Percentiles rank a stretch among this genome's conserved stretches.
These are phyloP conservation scores for Macrotrachela quadricornifera DNA, from an alignment of 1,140 invertebrate species.

Conservation along the genomic window DNA sequence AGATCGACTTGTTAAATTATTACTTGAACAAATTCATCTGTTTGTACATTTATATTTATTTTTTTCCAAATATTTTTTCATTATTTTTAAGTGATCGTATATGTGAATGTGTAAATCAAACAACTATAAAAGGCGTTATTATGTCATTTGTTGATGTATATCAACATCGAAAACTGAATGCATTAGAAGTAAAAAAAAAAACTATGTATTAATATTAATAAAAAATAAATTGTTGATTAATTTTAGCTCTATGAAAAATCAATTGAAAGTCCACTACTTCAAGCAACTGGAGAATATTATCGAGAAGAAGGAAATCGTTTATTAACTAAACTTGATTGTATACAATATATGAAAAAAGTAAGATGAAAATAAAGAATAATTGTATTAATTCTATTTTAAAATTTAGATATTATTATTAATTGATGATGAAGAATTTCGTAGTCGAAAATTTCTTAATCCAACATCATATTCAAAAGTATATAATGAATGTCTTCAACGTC, in stretches of 20 bases:
- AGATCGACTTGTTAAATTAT: constrained; percentile 43
- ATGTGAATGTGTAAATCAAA: constrained; percentile 40
- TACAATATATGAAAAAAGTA: constrained; percentile 64
- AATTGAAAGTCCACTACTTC: constrained; percentile 62
- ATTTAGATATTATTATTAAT: background rate
- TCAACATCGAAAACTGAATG: constrained; percentile 39
- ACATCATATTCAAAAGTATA: constrained; percentile 46
- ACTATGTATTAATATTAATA: no score
- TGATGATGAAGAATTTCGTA: constrained; percentile 61
- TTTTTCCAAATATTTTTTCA: no score
- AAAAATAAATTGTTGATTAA: background rate
- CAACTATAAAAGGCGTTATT: constrained; percentile 58
- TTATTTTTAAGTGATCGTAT: constrained; percentile 39
- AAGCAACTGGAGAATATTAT: constrained; percentile 54
- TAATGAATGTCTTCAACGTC: constrained; percentile 52
- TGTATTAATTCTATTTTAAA: background rate
- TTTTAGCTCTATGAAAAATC: constrained; percentile 61
- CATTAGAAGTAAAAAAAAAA: constrained; percentile 15
- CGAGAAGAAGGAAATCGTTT: constrained; percentile 52
- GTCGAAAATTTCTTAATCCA: constrained; percentile 57
- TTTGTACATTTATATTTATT: no score
- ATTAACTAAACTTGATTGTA: constrained; percentile 57
- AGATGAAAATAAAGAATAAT: background rate
- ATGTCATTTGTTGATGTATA: constrained; percentile 61
- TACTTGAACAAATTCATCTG: constrained; percentile 50